These are phyloP conservation scores for Danionella cerebrum DNA, from an alignment of 2,113 vertebrate genomes.

Conservation along the genomic window DNA sequence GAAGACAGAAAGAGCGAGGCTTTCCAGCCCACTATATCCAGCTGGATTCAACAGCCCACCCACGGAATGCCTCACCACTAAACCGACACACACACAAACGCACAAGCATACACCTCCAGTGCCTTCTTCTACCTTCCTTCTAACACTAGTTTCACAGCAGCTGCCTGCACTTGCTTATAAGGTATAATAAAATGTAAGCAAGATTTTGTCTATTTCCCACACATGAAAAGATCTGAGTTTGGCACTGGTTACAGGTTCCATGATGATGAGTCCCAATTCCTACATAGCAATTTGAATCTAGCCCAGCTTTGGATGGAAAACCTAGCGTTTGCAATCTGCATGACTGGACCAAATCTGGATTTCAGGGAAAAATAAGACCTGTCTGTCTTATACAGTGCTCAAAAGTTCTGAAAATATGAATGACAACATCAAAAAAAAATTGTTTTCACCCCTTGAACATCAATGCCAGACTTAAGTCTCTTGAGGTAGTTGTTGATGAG, in stretches of 20 bases:
- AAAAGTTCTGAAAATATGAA: no score
- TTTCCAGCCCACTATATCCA: conserved; percentile 43
- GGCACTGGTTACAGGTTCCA: conserved; percentile 10
- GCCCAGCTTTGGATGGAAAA: no score
- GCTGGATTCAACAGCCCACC: conserved; percentile 49
- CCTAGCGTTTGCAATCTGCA: no score
- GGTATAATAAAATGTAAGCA: conserved; percentile 16
- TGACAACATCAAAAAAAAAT: no score
- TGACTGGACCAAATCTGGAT: no score
- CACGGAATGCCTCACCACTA: conserved; percentile 44
- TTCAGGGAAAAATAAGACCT: no score
- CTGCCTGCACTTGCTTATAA: neutral
- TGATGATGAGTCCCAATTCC: conserved; percentile 12
- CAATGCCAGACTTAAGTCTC: no score
- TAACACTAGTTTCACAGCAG: conserved; percentile 34
- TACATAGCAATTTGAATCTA: no score
- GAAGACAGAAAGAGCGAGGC: conserved; percentile 6
- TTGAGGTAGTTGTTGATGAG: no score
- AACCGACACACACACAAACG: conserved; percentile 23
- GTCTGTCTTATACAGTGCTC: no score
- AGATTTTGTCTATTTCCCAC: neutral
- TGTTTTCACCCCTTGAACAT: no score
- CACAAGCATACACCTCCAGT: conserved; percentile 29
- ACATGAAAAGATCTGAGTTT: conserved; percentile 8
- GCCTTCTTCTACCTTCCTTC: conserved; percentile 34